Conservation (phyloP, 2,797 vertebrate species). For the Chelon labrosus region DNA sequence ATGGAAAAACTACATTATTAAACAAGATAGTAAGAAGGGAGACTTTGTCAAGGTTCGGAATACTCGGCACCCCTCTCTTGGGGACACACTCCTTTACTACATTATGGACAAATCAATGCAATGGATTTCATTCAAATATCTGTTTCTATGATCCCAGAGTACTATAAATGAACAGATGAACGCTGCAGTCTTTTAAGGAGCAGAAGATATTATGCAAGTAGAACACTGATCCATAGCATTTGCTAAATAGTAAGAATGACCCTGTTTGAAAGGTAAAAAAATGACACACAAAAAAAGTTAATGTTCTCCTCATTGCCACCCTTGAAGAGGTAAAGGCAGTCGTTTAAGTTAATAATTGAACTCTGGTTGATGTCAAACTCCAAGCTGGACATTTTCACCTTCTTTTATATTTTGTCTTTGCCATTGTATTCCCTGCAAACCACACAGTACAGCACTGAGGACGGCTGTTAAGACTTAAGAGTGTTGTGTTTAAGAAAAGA, state of each 20-base stretch:
- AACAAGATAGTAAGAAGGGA: background rate
- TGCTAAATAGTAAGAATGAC: conserved; percentile 18
- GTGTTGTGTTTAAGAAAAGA: conserved; percentile 75
- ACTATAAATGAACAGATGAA: conserved; percentile 2
- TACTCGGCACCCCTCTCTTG: background rate
- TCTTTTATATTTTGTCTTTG: conserved; percentile 40
- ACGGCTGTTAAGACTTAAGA: conserved; percentile 76
- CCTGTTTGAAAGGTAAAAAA: background rate
- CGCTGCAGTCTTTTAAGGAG: background rate
- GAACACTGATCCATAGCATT: background rate
- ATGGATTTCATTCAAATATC: background rate
- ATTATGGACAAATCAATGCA: conserved; percentile 18
- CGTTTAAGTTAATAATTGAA: conserved; percentile 64
- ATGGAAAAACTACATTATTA: conserved; percentile 87
- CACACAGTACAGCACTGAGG: conserved; percentile 34
- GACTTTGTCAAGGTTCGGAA: conserved; percentile 15
- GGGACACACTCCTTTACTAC: background rate
- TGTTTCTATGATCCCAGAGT: background rate
- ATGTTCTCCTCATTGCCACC: conserved; percentile 36
- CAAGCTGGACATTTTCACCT: conserved; percentile 48
- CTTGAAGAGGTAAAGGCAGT: conserved; percentile 19
- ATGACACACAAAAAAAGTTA: conserved; percentile 31
- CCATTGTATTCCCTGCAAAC: conserved; percentile 41
- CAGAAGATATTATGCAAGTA: background rate
- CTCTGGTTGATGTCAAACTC: conserved; percentile 39